Evolutionary conservation across 2,797 vertebrate genomes (phyloP).

Genomic region (Galago senegalensis): DNA sequence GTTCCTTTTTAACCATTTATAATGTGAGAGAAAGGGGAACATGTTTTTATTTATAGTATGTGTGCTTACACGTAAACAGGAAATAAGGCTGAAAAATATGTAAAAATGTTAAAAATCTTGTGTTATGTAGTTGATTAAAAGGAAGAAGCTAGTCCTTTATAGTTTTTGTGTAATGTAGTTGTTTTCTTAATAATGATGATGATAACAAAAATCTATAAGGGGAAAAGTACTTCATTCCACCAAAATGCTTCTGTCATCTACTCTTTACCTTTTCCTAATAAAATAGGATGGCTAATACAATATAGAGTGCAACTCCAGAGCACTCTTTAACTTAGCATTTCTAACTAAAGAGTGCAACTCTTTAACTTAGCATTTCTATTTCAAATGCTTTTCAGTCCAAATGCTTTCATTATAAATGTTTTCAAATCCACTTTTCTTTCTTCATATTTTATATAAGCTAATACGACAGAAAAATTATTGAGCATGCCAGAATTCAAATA

Average conservation of each 20-base stretch:
- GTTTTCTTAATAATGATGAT: background rate
- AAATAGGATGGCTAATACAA: background rate
- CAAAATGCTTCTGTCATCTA: constrained; percentile 7
- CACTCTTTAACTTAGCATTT: background rate
- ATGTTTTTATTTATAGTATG: too few relatives aligned
- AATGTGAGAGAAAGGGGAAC: too few relatives aligned
- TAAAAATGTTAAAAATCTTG: too few relatives aligned
- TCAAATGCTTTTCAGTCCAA: background rate
- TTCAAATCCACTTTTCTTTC: constrained; percentile 11
- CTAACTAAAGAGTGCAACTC: background rate
- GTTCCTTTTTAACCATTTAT: too few relatives aligned
- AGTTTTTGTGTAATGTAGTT: background rate
- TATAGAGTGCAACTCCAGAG: background rate
- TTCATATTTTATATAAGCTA: background rate
- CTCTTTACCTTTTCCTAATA: constrained; percentile 9
- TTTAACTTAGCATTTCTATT: constrained; percentile 11
- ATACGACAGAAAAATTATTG: background rate
- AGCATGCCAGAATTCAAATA: constrained; percentile 3
- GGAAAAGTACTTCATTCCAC: background rate
- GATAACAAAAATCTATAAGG: background rate
- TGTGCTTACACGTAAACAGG: too few relatives aligned
- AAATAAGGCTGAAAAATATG: too few relatives aligned
- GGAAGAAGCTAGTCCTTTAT: background rate
- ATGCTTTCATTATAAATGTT: background rate
- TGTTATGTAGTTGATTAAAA: too few relatives aligned